Evolutionary conservation across 1,140 invertebrate species (phyloP), one percentile per base, ranked within the genome.

Genomic region (Calycopis cecrops): DNA sequence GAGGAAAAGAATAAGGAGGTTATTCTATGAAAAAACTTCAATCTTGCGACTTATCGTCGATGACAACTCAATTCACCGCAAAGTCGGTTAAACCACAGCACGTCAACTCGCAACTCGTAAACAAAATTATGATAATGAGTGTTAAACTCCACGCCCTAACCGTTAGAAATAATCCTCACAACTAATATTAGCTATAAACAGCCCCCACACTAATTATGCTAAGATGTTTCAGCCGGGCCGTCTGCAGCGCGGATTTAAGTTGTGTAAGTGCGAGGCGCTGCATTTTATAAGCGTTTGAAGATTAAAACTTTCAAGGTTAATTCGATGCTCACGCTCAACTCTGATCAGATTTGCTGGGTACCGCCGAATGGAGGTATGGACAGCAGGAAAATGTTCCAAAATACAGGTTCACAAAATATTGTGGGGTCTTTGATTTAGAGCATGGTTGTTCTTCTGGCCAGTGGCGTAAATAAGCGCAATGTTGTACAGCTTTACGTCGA

Each of bases 101-200:
- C 33, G 28, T 53, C 12, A 33, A 38, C 37, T 14, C 12, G 52
- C 28, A 44, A 42, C 8, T 53, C 38, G 42, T 44, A 44, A 44
- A 55, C 60, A 65, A 67, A 76, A 69, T 78, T 80, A 82, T 74
- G 75, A 66, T 77, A 79, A 78, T 73, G 58, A 65, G 67, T 58
- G 68, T 68, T 76, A 76, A 76, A 67, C 62, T 52, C 59, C 59
- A 55, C 60, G 62, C 67, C 60, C 52, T 58, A 44, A 60, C 60
- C 62, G 71, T 66, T 69, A 64, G 66, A 76, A 74, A 76, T 81
- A 84, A 81, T 79, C 78, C 80, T 55, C 61, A 79, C 80, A 76
- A 84, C 79, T 84, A 84, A 84, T 84, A 84, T 84, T 81, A 84
- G 80, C 78, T 70, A 81, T 84, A 81, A 84, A 81, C 78, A 79